Evolutionary conservation across 2,113 vertebrate genomes (phyloP).

Genomic region (Daphoenositta chrysoptera): DNA sequence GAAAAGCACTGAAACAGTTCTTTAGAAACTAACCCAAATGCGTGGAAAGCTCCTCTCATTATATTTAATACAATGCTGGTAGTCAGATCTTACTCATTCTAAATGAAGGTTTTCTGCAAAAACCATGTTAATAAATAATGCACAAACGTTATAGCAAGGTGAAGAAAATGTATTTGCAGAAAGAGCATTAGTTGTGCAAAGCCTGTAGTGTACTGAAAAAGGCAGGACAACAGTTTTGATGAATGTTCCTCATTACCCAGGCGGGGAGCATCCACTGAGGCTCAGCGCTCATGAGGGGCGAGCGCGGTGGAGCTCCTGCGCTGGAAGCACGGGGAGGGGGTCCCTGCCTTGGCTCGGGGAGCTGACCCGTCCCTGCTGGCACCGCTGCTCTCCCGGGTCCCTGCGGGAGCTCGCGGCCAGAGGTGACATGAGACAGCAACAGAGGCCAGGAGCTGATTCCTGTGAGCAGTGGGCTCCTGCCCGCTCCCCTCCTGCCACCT

Average conservation of each 20-base stretch:
- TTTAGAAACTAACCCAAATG: neutral
- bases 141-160: neutral
- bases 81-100: neutral
- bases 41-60: neutral
- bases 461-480: neutral
- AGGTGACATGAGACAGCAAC: fast-evolving
- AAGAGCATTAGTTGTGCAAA: neutral
- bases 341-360: neutral
- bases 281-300: neutral
- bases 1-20: neutral
- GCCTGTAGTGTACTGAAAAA: neutral
- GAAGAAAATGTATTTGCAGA: neutral
- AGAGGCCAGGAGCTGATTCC: fast-evolving
- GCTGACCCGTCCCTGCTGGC: neutral
- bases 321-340: neutral
- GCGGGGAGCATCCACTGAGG: neutral
- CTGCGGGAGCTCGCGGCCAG: fast-evolving
- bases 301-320: neutral
- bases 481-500: neutral
- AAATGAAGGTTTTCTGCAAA: neutral
- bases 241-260: neutral
- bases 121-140: neutral
- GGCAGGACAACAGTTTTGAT: neutral
- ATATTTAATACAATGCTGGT: neutral
- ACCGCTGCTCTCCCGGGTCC: neutral